Conservation (phyloP, 2,888 invertebrate species). For the Automeris io region DNA sequence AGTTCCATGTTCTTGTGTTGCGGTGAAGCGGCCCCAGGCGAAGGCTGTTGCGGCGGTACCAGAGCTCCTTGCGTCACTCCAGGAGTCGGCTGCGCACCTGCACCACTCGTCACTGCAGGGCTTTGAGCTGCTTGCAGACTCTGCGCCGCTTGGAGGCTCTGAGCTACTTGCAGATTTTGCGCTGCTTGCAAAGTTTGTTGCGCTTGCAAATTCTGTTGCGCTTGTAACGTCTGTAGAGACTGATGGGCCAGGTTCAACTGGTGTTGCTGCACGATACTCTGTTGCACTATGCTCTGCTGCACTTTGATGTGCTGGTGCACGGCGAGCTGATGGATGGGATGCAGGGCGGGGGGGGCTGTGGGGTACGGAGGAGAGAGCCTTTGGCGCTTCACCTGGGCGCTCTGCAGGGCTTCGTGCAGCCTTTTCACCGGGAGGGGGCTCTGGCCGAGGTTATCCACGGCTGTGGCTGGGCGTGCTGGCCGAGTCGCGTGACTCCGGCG, state of each 20-base stretch:
- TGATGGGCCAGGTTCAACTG: conserved; percentile 69
- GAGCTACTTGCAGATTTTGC: conserved; percentile 47
- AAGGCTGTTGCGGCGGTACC: conserved; percentile 67
- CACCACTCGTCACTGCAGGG: conserved; percentile 58
- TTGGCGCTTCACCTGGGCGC: conserved; percentile 79
- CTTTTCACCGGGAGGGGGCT: conserved; percentile 76
- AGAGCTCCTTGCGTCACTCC: conserved; percentile 60
- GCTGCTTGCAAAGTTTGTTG: conserved; percentile 34
- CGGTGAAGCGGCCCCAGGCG: conserved; percentile 58
- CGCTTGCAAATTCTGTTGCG: conserved; percentile 47
- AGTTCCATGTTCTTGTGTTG: conserved; percentile 77
- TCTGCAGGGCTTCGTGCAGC: conserved; percentile 79
- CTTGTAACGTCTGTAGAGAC: conserved; percentile 61
- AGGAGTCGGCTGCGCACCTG: conserved; percentile 54
- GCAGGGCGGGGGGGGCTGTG: conserved; percentile 64
- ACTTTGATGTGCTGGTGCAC: conserved; percentile 71
- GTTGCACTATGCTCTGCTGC: conserved; percentile 69
- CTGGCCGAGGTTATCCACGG: conserved; percentile 77
- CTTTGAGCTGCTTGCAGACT: conserved; percentile 45
- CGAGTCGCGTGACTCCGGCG: conserved; percentile 75
- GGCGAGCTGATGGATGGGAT: conserved; percentile 66
- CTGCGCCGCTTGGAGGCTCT: conserved; percentile 38
- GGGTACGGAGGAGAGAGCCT: conserved; percentile 78
- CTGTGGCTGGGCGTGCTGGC: conserved; percentile 73
- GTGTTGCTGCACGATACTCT: conserved; percentile 70